Evolutionary conservation across 2,888 invertebrate genomes (phyloP), one percentile per base, ranked within the genome.

Genomic region (Charanyca ferruginea): DNA sequence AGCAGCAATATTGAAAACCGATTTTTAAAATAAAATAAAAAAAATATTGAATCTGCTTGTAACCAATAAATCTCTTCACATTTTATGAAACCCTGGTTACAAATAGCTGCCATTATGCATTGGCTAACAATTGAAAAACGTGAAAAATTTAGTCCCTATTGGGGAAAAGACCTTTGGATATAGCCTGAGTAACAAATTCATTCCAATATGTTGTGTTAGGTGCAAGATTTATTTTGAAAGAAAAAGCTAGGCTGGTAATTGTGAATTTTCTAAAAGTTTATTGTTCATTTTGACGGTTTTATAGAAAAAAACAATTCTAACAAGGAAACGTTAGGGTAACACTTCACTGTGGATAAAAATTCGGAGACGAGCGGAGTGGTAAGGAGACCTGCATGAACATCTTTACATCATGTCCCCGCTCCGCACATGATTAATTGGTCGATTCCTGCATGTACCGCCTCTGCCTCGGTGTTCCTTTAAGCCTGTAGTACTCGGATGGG

Each of bases 81-180:
- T 48, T 76, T 71, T 62, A 76, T 71, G 54, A 62, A 75, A 59
- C 41, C 61, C 53, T 61, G 28, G 60, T 67, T 67, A 75, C 73
- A 75, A 75, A 75, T 77, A 45, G 67, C 41, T 16, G 53, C 63
- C 59, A 75, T 77, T 75, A 72, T 51, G 63, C 28, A 42, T 32
- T 38, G 41, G 45, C 18, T 52, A 45, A 60, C 57, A 53, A 75
- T 75, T 75, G 72, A 75, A 72, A 71, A 72, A 38, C 41, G 54
- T 64, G 73, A 73, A 68, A 74, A 63, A 74, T 74, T 54, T 3
- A 52, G 16, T 73, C 41, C 38, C 6, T 9, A 16, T 54, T 63
- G 28, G 13, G 44, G 38, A 20, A 25, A 68, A 35, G 32, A 23
- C 23, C 35, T 68, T 58, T 49, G 22, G n/a, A n/a, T n/a, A 41